Conservation (phyloP, 2,113 vertebrate species). For the Pseudonaja textilis region DNA sequence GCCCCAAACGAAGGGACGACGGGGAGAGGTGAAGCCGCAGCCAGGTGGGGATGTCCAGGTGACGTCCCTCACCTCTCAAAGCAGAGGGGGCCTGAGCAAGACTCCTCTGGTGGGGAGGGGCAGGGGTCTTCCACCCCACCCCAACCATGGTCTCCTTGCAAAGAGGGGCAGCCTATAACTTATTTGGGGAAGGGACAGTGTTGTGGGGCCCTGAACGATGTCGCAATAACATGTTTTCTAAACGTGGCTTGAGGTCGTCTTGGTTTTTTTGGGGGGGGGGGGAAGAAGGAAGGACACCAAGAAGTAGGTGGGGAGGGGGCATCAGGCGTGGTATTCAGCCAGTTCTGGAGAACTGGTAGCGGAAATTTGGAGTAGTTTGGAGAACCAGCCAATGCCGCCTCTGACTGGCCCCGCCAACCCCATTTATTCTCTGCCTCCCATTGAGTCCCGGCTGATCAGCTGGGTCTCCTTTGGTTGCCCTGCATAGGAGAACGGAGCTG, state of each 20-base stretch:
- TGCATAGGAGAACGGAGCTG: too few relatives aligned
- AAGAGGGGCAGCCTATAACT: not conserved
- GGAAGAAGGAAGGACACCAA: not conserved
- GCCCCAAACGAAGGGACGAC: not conserved
- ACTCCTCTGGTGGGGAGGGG: not conserved
- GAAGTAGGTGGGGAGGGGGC: not conserved
- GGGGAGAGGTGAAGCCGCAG: not conserved
- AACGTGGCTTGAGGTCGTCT: not conserved
- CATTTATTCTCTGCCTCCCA: too few relatives aligned
- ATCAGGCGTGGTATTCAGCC: too few relatives aligned
- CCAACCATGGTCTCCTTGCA: not conserved
- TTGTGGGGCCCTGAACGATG: not conserved
- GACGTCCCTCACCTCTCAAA: not conserved
- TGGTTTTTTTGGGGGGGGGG: too few relatives aligned
- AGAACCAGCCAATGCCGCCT: too few relatives aligned
- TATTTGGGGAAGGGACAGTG: not conserved
- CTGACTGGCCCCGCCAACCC: too few relatives aligned
- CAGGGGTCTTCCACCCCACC: not conserved
- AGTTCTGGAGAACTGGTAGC: too few relatives aligned
- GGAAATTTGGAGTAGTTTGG: too few relatives aligned
- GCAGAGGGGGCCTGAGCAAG: not conserved
- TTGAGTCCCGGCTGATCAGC: too few relatives aligned
- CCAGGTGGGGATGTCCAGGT: not conserved
- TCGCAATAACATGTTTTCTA: not conserved
- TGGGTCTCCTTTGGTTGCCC: too few relatives aligned